Evolutionary conservation across 2,888 invertebrate genomes (phyloP), one percentile per base, ranked within the genome.

Genomic region (Cylloceria caligata): DNA sequence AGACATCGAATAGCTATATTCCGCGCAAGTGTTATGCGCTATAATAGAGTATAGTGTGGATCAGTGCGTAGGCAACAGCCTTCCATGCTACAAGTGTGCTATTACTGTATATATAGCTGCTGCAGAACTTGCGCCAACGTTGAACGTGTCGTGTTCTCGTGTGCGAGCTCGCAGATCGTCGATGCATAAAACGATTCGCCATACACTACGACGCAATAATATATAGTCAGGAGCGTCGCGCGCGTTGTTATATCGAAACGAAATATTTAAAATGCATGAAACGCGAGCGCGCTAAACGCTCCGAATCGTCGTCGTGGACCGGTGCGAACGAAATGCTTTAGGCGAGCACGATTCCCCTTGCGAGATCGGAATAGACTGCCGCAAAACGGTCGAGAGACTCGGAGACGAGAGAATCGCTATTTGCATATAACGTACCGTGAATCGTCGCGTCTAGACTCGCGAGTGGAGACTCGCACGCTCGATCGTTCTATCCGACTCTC

Each of bases 381-480:
- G 42, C 45, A 73, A 64, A 36, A 62, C 52, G 21, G 27, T 30
- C 19, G 42, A 52, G 52, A 64, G 64, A 45, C 67, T 16, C 68
- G 49, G 30, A 78, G 65, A 72, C 24, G 57, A 75, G 42, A 30
- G 55, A 71, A 57, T 45, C 52, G 67, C 13, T 39, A 21, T 27
- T 45, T 27, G 62, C 57, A 60, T 45, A 13, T 4, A 27, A 75
- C 36, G 9, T 34, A 74, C 7, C 36, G 21, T 45, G 57, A n/a
- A 52, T 68, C 49, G 73, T 19, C 30, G 62, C 60, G 82, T 82
- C 82, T 82, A 82, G 79, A 79, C 73, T 65, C 16, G 16, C 34
- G 65, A n/a, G 30, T 30, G 68, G 65, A 49, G 39, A n/a, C 42
- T 60, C 47, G 57, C 69, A 39, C 57, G 39, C 73, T 36, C 16